Percentiles rank a stretch among this genome's conserved stretches.
phyloP scores from a whole-genome alignment of 1,140 invertebrate species.

The Halictus rubicundus region DNA sequence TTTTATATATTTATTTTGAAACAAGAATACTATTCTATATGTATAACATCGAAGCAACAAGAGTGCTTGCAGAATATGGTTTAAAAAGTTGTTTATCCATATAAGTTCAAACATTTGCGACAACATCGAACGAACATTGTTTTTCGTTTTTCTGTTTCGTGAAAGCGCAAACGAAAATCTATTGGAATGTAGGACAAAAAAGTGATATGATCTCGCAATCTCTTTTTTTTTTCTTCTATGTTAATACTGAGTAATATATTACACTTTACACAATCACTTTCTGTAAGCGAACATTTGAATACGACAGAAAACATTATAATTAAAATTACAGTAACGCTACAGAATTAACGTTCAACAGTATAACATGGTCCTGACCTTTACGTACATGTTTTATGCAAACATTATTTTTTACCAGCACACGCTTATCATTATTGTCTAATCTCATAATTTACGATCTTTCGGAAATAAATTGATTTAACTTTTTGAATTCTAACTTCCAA shows the following conservation, averaged over 20 bases:
- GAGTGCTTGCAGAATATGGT: neutral
- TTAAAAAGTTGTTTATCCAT: neutral
- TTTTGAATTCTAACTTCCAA: slow-evolving; percentile 37
- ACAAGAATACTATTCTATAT: slow-evolving; percentile 25
- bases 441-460: slow-evolving; percentile 27
- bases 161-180: slow-evolving; percentile 50
- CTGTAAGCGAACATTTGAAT: slow-evolving; percentile 49
- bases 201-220: slow-evolving; percentile 53
- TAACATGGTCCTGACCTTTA: slow-evolving; percentile 17
- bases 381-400: neutral
- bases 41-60: slow-evolving; percentile 19
- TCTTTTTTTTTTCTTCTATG: slow-evolving; percentile 59
- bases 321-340: slow-evolving; percentile 38
- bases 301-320: slow-evolving; percentile 47
- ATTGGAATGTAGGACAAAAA: slow-evolving; percentile 75
- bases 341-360: slow-evolving; percentile 42
- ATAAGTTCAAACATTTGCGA: neutral
- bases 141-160: neutral
- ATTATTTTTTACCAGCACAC: neutral
- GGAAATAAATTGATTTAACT: slow-evolving; percentile 34
- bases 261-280: slow-evolving; percentile 74
- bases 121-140: slow-evolving; percentile 3
- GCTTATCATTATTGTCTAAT: slow-evolving; percentile 13
- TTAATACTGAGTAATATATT: slow-evolving; percentile 79
- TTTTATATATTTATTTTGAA: slow-evolving; percentile 19